Percentiles rank a stretch among this genome's conserved stretches.
phyloP scores from a whole-genome alignment of 2,113 vertebrate genomes.

The Tiliqua scincoides region DNA sequence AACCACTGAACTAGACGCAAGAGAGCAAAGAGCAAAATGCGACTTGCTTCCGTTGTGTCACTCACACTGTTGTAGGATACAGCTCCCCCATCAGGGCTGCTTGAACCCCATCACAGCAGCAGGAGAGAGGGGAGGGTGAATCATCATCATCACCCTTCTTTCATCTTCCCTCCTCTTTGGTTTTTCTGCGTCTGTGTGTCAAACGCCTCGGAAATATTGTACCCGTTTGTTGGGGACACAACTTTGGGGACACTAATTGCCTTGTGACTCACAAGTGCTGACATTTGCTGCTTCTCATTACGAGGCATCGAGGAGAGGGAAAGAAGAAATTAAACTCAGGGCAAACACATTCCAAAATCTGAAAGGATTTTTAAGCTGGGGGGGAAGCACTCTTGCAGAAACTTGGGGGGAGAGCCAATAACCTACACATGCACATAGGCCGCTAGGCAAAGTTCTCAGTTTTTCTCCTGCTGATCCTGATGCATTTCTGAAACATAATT shows the following conservation, averaged over 20 bases:
- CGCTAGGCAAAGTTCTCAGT: too few species aligned
- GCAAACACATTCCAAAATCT: slow-evolving; percentile 19
- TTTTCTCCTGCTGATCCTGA: too few species aligned
- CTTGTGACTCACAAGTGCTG: slow-evolving; percentile 22
- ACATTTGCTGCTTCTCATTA: slow-evolving; percentile 37
- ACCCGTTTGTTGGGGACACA: slow-evolving; percentile 31
- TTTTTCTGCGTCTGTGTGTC: background rate
- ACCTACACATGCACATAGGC: too few species aligned
- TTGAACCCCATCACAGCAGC: background rate
- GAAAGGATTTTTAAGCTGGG: background rate
- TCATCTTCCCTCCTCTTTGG: background rate
- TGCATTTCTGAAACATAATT: too few species aligned
- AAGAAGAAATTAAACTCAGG: background rate
- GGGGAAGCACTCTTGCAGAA: too few species aligned
- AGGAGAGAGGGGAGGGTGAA: background rate
- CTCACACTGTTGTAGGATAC: rapidly evolving
- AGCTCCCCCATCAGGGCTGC: background rate
- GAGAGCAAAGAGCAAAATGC: rapidly evolving
- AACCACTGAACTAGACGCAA: too few species aligned
- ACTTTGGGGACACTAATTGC: background rate
- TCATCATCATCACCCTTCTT: background rate
- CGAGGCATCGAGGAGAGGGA: background rate
- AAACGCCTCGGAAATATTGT: slow-evolving; percentile 1
- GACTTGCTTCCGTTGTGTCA: background rate
- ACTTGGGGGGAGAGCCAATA: too few species aligned